Evolutionary conservation across 2,797 vertebrate genomes (phyloP).

Genomic region (Ptychobarbus kaznakovi): DNA sequence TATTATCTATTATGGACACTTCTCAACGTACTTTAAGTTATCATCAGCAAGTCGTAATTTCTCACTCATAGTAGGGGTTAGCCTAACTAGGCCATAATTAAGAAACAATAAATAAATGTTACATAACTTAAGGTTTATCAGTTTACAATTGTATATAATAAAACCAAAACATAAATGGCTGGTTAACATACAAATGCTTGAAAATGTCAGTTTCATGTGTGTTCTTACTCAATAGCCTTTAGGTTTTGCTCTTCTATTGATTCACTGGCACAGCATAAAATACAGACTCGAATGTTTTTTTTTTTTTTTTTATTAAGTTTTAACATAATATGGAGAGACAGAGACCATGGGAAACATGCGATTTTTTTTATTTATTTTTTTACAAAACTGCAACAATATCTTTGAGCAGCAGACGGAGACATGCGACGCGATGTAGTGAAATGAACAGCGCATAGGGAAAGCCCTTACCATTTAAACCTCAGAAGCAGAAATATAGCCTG

Average conservation of each 20-base stretch:
- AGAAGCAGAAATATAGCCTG: neutral
- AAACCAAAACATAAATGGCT: neutral
- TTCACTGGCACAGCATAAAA: neutral
- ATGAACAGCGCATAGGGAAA: neutral
- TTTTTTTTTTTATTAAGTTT: neutral
- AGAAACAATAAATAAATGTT: neutral
- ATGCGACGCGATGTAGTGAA: neutral
- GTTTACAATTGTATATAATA: neutral
- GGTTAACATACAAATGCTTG: neutral
- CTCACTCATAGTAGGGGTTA: neutral
- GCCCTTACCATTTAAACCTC: neutral
- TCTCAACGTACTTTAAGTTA: neutral
- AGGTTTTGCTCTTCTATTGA: neutral
- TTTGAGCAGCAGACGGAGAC: constrained; percentile 40
- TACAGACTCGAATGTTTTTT: neutral
- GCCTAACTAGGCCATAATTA: neutral
- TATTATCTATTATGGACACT: neutral
- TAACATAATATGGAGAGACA: too few relatives aligned
- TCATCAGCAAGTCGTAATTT: neutral
- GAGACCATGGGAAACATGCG: too few relatives aligned
- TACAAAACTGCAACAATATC: neutral
- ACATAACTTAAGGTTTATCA: neutral
- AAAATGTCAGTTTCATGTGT: neutral
- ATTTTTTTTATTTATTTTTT: neutral
- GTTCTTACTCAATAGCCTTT: neutral